Percentiles rank a stretch among this genome's conserved stretches.
Conservation (phyloP, 2,888 invertebrate genomes). For the Lepidonotus clava region DNA sequence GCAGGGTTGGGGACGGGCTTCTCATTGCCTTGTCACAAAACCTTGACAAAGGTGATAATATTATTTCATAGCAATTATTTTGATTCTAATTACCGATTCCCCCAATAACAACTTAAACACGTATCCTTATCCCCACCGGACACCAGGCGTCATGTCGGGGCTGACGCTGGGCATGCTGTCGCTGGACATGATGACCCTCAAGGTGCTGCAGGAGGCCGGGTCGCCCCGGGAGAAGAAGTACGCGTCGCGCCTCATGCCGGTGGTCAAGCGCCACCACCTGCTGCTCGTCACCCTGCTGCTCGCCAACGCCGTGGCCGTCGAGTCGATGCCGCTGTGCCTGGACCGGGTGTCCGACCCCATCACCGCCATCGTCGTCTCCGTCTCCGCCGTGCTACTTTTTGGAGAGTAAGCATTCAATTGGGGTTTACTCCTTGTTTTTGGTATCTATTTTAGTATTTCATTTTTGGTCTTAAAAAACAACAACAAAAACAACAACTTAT, state of each 20-base stretch:
- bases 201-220: slow-evolving; percentile 77
- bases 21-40: no score
- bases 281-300: slow-evolving; percentile 79
- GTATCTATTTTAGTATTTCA: no score
- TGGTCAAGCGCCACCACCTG: slow-evolving; percentile 78
- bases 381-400: slow-evolving; percentile 79
- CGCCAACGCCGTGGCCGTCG: slow-evolving; percentile 78
- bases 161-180: slow-evolving; percentile 79
- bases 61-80: no score
- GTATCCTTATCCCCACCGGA: no score
- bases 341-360: slow-evolving; percentile 78
- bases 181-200: slow-evolving; percentile 76
- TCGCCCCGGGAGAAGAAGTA: slow-evolving; percentile 73
- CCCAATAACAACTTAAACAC: no score
- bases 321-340: slow-evolving; percentile 79
- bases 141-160: slow-evolving; percentile 80
- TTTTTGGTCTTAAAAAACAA: no score
- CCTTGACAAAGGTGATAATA: no score
- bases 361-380: slow-evolving; percentile 77
- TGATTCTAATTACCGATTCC: no score
- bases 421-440: no score
- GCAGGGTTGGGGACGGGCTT: no score
- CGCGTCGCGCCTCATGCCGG: slow-evolving; percentile 75
- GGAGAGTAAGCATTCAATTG: slow-evolving; percentile 80
- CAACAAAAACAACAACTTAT: no score